Percentiles rank a stretch among this genome's conserved stretches.
phyloP scores from a whole-genome alignment of 2,888 invertebrate species.

The Eristalinus sepulchralis region DNA sequence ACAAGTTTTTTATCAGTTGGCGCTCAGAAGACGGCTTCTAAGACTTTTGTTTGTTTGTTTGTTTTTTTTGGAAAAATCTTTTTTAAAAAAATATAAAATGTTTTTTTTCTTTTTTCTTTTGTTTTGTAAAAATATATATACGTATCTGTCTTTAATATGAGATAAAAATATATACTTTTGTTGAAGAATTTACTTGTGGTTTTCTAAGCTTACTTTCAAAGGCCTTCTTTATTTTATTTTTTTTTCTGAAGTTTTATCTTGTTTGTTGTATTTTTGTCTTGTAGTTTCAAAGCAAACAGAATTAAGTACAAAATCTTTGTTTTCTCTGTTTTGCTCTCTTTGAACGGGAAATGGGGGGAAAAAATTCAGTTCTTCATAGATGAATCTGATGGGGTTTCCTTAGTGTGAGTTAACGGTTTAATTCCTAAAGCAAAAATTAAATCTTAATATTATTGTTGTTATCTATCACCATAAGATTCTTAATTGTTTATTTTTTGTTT shows the following conservation, averaged over 20 bases:
- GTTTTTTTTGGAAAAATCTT: conserved; percentile 38
- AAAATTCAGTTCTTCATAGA: not conserved
- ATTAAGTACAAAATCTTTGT: conserved; percentile 64
- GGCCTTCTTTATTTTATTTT: conserved; percentile 26
- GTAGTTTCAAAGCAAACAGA: conserved; percentile 11
- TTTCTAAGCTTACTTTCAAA: conserved; percentile 44
- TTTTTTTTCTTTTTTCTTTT: conserved; percentile 47
- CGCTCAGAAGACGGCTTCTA: conserved; percentile 27
- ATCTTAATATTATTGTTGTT: conserved; percentile 62
- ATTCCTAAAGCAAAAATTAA: conserved; percentile 30
- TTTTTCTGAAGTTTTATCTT: conserved; percentile 7
- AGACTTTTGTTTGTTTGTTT: conserved; percentile 2
- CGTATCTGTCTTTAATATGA: conserved; percentile 64
- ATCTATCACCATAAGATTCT: conserved; percentile 57
- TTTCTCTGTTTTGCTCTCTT: not conserved
- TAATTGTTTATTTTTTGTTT: conserved; percentile 15
- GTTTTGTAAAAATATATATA: conserved; percentile 68
- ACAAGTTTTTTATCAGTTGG: conserved; percentile 42
- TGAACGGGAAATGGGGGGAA: not conserved
- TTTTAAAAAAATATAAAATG: conserved; percentile 65
- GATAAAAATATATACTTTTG: conserved; percentile 68
- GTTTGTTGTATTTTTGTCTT: not conserved
- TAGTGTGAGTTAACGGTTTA: conserved; percentile 3
- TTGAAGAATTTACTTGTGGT: conserved; percentile 32
- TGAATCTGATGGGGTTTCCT: not conserved